Percentiles rank a stretch among this genome's conserved stretches.
These are phyloP conservation scores for Ligdia adustata DNA, from an alignment of 2,888 invertebrate genomes.

Conservation along the genomic window DNA sequence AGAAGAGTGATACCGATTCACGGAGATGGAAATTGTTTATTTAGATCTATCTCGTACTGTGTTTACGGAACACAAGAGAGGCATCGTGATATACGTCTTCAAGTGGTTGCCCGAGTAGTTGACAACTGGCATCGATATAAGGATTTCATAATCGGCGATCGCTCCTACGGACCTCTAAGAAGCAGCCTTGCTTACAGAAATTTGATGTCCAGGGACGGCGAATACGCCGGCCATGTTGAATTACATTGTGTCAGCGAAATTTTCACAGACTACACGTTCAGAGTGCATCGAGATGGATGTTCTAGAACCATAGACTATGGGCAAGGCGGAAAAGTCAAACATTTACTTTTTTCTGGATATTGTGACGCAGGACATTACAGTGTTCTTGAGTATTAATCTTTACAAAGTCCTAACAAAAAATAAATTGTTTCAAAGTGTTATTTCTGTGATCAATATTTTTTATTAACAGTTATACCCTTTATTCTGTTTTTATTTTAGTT, in stretches of 20 bases:
- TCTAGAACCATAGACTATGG: slow-evolving; percentile 68
- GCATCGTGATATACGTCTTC: slow-evolving; percentile 63
- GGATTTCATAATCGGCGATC: slow-evolving; percentile 72
- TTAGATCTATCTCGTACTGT: slow-evolving; percentile 68
- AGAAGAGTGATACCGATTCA: slow-evolving; percentile 61
- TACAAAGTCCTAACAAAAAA: no score
- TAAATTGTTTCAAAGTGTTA: no score
- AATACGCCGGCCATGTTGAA: slow-evolving; percentile 74
- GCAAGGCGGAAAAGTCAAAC: slow-evolving; percentile 56
- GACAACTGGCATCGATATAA: slow-evolving; percentile 68
- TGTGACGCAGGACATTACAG: slow-evolving; percentile 74
- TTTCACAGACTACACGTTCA: slow-evolving; percentile 64
- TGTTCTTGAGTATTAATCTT: slow-evolving; percentile 70
- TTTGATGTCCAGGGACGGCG: slow-evolving; percentile 69
- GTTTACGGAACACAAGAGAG: slow-evolving; percentile 66
- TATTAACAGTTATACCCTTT: slow-evolving; percentile 15
- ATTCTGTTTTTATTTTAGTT: no score
- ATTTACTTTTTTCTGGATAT: slow-evolving; percentile 70
- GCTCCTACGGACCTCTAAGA: slow-evolving; percentile 59
- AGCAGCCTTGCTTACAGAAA: slow-evolving; percentile 53
- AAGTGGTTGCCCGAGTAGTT: slow-evolving; percentile 64
- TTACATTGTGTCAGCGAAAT: slow-evolving; percentile 68
- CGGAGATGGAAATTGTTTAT: slow-evolving; percentile 74
- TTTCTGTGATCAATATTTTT: no score
- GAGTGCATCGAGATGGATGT: slow-evolving; percentile 61